Evolutionary conservation across 2,888 invertebrate species (phyloP).

Genomic region (Phyto melanocephala): DNA sequence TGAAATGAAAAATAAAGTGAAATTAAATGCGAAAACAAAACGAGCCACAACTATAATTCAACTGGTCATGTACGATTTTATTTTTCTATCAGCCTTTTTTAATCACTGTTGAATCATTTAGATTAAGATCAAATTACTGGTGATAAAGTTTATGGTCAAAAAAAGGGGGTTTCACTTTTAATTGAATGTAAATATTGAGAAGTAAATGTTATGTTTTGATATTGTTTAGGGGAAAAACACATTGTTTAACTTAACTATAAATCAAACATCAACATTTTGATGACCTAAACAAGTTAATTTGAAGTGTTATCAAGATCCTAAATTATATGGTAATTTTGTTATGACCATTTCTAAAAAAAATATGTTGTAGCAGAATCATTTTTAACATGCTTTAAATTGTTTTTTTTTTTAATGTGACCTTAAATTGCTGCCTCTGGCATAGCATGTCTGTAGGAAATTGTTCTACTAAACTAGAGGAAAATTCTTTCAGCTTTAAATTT

Average conservation of each 20-base stretch:
- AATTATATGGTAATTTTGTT: background rate
- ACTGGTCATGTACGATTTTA: slow-evolving; percentile 18
- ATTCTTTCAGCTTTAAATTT: too few species aligned
- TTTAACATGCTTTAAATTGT: too few species aligned
- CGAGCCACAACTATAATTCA: background rate
- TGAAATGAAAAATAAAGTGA: slow-evolving; percentile 27
- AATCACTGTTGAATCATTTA: slow-evolving; percentile 25
- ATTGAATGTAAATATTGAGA: background rate
- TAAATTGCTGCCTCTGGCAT: too few species aligned
- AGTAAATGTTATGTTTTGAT: background rate
- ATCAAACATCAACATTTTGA: background rate
- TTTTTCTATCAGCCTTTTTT: background rate
- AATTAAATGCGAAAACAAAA: background rate
- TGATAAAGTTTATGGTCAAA: slow-evolving; percentile 18
- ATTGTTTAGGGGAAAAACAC: background rate
- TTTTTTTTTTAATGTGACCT: too few species aligned
- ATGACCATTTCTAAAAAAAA: background rate
- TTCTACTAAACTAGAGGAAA: too few species aligned
- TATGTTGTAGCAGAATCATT: too few species aligned
- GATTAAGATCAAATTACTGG: slow-evolving; percentile 11
- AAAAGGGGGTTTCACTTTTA: slow-evolving; percentile 3
- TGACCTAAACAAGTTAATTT: background rate
- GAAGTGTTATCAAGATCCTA: background rate
- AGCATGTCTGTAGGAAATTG: too few species aligned
- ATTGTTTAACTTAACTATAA: background rate